Base-by-base conservation (phyloP, 2,797 vertebrate genomes). In the Nyctalus aviator region DNA sequence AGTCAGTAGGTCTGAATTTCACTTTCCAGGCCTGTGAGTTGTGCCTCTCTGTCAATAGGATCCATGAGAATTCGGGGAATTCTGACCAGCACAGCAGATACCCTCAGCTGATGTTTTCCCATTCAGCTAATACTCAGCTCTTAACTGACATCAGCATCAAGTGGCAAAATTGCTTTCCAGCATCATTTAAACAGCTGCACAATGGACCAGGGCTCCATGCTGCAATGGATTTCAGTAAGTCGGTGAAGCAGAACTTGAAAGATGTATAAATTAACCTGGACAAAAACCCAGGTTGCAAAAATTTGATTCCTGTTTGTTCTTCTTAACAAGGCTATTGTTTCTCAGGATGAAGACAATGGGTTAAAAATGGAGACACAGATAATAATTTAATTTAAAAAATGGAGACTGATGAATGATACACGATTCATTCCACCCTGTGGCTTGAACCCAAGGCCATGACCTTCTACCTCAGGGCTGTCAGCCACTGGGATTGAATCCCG, bases 1-100 rank as follows among this genome's bases (percentile, higher is more conserved):
- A 55, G 72, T 89, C 82, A 96, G 96, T 96, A 98, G 93, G 97
- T 97, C 97, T 98, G 87, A 96, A 94, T 97, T 97, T 94, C 95
- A 94, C 86, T 96, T 97, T 76, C 79, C 57, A 84, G 73, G 59
- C 66, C 1, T 3, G 72, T 95, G 83, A 97, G 64, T 72, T 93
- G 15, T 78, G 72, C 73, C 68, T 92, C 90, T 97, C 94, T 93
- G 57, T 94, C 95, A 97, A 75, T 15, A n/a, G 88, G 90, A 96
- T 96, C 53, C 90, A 84, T 96, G 92, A 96, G 84, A 30, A 90
- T 23, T 84, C 44, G 11, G 87, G 88, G 93, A 95, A 44, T 30
- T 91, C 84, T 94, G 93, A 94, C 96, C 84, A 83, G 71, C 30
- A 50, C 27, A 95, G 86, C 90, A 96, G 95, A 96, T 12, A 90